Percentiles rank a stretch among this genome's conserved stretches.
phyloP scores from a whole-genome alignment of 2,797 vertebrate genomes.

The Acrossocheilus wenchowensis region DNA sequence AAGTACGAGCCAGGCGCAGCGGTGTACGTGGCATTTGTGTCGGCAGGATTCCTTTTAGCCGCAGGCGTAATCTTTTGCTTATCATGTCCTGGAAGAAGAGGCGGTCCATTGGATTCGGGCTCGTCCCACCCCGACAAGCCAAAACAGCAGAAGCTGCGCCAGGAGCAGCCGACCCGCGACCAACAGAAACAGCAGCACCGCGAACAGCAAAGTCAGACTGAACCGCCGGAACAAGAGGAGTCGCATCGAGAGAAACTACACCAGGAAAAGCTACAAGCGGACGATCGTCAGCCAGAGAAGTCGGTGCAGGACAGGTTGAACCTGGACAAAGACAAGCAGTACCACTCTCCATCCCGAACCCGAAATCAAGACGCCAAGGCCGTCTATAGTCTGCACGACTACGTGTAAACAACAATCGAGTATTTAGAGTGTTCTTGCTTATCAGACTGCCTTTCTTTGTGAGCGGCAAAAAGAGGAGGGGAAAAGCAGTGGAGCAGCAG shows the following conservation, averaged over 20 bases:
- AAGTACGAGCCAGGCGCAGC: slow-evolving; percentile 91
- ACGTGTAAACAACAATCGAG: slow-evolving; percentile 67
- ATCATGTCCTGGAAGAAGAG: slow-evolving; percentile 80
- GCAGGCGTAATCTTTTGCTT: slow-evolving; percentile 87
- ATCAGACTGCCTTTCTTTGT: slow-evolving; percentile 53
- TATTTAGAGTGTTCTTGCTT: slow-evolving; percentile 16
- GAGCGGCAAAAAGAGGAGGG: slow-evolving; percentile 45
- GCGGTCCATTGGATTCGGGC: slow-evolving; percentile 66
- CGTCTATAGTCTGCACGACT: slow-evolving; percentile 79
- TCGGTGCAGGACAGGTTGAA: slow-evolving; percentile 45
- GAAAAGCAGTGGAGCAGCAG: slow-evolving; percentile 36
- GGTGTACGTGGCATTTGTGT: slow-evolving; percentile 87
- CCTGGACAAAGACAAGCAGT: slow-evolving; percentile 44
- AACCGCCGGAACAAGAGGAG: slow-evolving; percentile 59
- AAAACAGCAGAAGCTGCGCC: slow-evolving; percentile 36
- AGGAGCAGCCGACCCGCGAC: slow-evolving; percentile 27
- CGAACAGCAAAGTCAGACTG: slow-evolving; percentile 62
- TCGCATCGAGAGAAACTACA: slow-evolving; percentile 54
- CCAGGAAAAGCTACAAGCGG: slow-evolving; percentile 54
- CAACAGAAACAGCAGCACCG: slow-evolving; percentile 46
- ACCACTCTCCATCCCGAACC: slow-evolving; percentile 65
- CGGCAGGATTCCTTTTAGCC: slow-evolving; percentile 84
- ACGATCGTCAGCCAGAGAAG: slow-evolving; percentile 42
- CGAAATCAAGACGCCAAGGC: slow-evolving; percentile 71
- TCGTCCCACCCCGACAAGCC: slow-evolving; percentile 61